Evolutionary conservation across 2,888 invertebrate genomes (phyloP), one percentile per base, ranked within the genome.

Genomic region (Rugalucina vietnamica): DNA sequence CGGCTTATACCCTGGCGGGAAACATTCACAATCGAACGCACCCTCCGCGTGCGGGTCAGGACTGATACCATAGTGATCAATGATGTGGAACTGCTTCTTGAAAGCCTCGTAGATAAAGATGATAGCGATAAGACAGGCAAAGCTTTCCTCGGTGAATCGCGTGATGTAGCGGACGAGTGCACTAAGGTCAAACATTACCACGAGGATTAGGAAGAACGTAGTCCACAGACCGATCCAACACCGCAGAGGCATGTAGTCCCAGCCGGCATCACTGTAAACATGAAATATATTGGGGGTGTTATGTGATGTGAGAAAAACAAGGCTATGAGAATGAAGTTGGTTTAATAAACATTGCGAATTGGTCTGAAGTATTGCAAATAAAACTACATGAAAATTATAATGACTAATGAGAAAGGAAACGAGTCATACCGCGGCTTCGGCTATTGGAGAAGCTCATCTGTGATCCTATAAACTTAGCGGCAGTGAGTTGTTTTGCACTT

Each of bases 101-200:
- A 99, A 97, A 78, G 99, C 99, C 96, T 99, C 99, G 94, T 98
- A 98, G 95, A 99, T 98, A 95, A 99, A 99, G 94, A 99, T 99
- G 93, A 99, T 97, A 49, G 99, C 99, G 94, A 99, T 99, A 34
- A 99, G 96, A 1, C 98, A 98, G 24, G 99, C 99, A 94, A 99
- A 99, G 95, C 98, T 99, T 95, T 99, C 99, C 95, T 99, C 99
- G 0, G 99, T 99, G 95, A 99, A 99, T 88, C 99, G 96, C 18
- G 99, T 99, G 91, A 99, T 99, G 94, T 98, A 99, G 94, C 98
- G 98, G 32, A 99, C 99, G 79, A 99, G 96, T 69, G 98, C 98
- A 94, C 98, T 98, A 10, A 99, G 98, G 95, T 99, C 99, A 54
- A 98, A 96, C 1, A 98, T 98, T 43, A 98, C 98, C 90, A 99